A percentile compares a stretch with the other conserved stretches of the same genome.
These are phyloP conservation scores for Monochamus saltuarius DNA, from an alignment of 1,140 invertebrate species.

Conservation along the genomic window DNA sequence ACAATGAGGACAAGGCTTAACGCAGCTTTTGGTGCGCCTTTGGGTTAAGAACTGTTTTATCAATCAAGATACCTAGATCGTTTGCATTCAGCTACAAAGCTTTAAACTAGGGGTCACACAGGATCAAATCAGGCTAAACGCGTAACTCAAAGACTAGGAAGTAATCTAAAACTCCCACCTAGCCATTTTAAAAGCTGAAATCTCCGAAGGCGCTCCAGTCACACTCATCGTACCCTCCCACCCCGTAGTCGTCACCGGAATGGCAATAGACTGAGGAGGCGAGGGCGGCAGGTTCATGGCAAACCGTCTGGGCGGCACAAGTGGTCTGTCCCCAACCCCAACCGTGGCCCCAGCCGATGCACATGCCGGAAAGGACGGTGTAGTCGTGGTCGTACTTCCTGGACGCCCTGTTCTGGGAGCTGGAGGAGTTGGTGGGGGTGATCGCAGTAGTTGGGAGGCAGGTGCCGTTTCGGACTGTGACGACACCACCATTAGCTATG, in stretches of 20 bases:
- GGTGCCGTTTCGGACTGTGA: constrained; percentile 6
- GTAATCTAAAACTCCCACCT: no score
- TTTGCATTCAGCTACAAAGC: no score
- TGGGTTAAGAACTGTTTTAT: no score
- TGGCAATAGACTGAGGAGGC: constrained; percentile 40
- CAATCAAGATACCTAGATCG: no score
- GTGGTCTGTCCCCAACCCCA: constrained; percentile 47
- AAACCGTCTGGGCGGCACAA: constrained; percentile 34
- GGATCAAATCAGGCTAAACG: no score
- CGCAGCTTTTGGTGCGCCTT: no score
- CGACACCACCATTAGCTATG: background rate
- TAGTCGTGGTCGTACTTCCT: constrained; percentile 39
- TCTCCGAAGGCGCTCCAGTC: constrained; percentile 50
- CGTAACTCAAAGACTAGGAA: no score
- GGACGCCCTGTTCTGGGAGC: background rate
- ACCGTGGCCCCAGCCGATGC: constrained; percentile 49
- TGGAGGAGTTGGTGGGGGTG: background rate
- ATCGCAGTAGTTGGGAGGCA: background rate
- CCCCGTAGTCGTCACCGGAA: constrained; percentile 38
- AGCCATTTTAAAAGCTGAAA: constrained; percentile 44
- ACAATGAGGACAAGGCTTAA: no score
- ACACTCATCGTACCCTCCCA: constrained; percentile 45
- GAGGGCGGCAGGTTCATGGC: constrained; percentile 13
- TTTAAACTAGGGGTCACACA: no score
- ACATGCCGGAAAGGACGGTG: constrained; percentile 42